Evolutionary conservation across 1,140 invertebrate species (phyloP).

Genomic region (Oscheius sp.): DNA sequence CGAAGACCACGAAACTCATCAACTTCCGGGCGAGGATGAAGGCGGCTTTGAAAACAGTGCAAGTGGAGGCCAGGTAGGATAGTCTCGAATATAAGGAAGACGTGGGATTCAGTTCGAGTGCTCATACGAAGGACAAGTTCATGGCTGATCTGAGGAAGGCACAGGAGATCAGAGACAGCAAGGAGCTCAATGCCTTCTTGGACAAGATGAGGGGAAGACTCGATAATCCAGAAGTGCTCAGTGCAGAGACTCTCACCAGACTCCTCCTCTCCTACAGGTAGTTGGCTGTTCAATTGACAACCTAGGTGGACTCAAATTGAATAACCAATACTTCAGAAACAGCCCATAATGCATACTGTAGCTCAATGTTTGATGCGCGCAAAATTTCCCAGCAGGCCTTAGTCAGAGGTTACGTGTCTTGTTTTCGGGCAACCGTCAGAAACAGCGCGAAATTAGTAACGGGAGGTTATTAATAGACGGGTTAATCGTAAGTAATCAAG

Average conservation of each 20-base stretch:
- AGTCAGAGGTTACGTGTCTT: too few species aligned
- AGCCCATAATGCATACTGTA: too few species aligned
- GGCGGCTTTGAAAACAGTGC: conserved; percentile 77
- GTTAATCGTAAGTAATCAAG: too few species aligned
- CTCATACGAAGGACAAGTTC: conserved; percentile 97
- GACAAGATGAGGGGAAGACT: conserved; percentile 85
- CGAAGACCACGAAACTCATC: conserved; percentile 22
- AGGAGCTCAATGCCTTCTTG: conserved; percentile 79
- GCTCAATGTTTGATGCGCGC: too few species aligned
- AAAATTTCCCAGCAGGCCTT: too few species aligned
- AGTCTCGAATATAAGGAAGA: conserved; percentile 2
- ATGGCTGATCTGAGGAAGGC: conserved; percentile 86
- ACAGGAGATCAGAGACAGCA: conserved; percentile 79
- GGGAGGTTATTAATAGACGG: too few species aligned
- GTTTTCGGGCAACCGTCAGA: too few species aligned
- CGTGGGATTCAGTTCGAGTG: conserved; percentile 66
- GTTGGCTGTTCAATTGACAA: not conserved
- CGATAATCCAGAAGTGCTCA: conserved; percentile 93
- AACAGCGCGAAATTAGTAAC: too few species aligned
- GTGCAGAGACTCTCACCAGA: conserved; percentile 66
- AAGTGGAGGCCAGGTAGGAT: conserved; percentile 67
- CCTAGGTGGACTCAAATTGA: too few species aligned
- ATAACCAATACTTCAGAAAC: too few species aligned
- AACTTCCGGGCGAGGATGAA: conserved; percentile 43
- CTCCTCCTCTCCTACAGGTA: conserved; percentile 46